Conservation (phyloP, 2,797 vertebrate species). For the Allenopithecus nigroviridis region DNA sequence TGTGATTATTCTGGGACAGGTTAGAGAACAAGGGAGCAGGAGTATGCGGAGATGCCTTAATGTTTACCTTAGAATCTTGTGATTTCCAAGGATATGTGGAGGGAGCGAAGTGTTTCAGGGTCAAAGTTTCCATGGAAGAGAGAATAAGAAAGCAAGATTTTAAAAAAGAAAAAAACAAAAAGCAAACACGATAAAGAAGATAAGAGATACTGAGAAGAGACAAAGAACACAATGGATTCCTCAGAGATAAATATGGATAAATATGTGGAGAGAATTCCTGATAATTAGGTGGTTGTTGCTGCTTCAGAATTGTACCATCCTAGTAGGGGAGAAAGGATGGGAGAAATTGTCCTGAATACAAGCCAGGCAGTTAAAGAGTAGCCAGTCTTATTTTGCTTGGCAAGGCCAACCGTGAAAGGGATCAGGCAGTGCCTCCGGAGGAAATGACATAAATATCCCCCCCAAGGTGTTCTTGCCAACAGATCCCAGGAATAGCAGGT, state of each 20-base stretch:
- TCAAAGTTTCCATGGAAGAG: not conserved
- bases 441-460: slow-evolving; percentile 17
- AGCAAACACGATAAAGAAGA: not conserved
- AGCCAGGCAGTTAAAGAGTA: slow-evolving; percentile 1
- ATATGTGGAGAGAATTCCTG: not conserved
- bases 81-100: slow-evolving; percentile 9
- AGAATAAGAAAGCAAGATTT: not conserved
- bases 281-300: not conserved
- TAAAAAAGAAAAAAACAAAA: not conserved
- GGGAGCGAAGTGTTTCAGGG: not conserved
- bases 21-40: not conserved
- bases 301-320: not conserved
- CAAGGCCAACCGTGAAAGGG: slow-evolving; percentile 1
- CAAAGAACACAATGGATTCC: not conserved
- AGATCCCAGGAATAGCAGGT: not conserved
- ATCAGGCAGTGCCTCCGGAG: not conserved
- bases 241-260: not conserved
- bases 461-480: not conserved
- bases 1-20: slow-evolving; percentile 39
- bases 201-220: not conserved
- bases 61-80: slow-evolving; percentile 23
- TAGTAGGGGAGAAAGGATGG: not conserved
- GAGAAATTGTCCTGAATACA: slow-evolving; percentile 18
- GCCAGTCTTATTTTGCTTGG: slow-evolving; percentile 27
- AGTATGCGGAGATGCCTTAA: not conserved